A percentile compares a stretch with the other conserved stretches of the same genome.
These are phyloP conservation scores for Trissolcus japonicus DNA, from an alignment of 2,888 invertebrate genomes.

Conservation along the genomic window DNA sequence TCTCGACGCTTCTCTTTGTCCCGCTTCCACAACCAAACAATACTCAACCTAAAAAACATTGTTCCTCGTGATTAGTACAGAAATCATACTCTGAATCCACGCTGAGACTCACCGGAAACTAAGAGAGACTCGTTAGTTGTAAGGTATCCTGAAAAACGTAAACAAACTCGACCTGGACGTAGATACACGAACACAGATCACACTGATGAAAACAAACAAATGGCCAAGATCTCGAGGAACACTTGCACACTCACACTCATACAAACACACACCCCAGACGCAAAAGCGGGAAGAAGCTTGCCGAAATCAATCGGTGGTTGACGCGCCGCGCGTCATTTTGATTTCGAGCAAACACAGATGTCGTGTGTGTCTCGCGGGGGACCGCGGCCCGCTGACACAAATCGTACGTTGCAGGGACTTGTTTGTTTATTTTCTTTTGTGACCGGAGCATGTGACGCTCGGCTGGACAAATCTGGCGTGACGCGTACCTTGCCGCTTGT, in stretches of 20 bases:
- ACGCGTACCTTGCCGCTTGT: slow-evolving; percentile 14
- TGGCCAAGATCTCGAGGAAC: background rate
- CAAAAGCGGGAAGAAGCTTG: slow-evolving; percentile 12
- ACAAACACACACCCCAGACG: slow-evolving; percentile 17
- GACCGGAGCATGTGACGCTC: slow-evolving; percentile 24
- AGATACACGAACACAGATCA: slow-evolving; percentile 14
- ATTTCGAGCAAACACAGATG: slow-evolving; percentile 6
- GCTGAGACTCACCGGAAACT: slow-evolving; percentile 24
- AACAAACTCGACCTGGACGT: slow-evolving; percentile 13
- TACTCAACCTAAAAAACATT: slow-evolving; percentile 36
- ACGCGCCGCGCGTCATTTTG: slow-evolving; percentile 32
- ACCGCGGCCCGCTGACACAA: slow-evolving; percentile 18
- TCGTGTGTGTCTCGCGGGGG: slow-evolving; percentile 6
- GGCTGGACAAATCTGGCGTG: background rate
- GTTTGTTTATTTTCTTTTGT: slow-evolving; percentile 32
- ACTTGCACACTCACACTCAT: slow-evolving; percentile 1
- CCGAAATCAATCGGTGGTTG: slow-evolving; percentile 47
- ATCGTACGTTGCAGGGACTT: background rate
- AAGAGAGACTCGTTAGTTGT: background rate
- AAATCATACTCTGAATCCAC: background rate
- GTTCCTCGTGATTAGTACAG: slow-evolving; percentile 45
- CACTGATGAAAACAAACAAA: slow-evolving; percentile 17
- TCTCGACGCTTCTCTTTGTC: slow-evolving; percentile 21
- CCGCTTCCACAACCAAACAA: slow-evolving; percentile 14
- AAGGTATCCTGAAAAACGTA: slow-evolving; percentile 14